Percentiles rank a stretch among this genome's conserved stretches.
Evolutionary conservation across 1,140 invertebrate species (phyloP).

Genomic region (Dinoponera quadriceps): DNA sequence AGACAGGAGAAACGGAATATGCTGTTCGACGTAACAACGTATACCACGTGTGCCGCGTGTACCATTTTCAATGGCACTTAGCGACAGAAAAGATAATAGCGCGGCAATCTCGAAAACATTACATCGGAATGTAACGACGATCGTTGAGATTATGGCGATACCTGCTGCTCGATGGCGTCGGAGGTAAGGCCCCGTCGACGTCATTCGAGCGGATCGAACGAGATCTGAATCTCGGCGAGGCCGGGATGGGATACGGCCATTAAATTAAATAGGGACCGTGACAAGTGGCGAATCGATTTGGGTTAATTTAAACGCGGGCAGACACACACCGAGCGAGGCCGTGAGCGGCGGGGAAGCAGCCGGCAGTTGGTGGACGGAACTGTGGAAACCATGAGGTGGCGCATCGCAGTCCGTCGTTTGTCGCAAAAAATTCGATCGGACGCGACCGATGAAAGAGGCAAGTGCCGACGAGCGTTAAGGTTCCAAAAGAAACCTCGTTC

Average conservation of each 20-base stretch:
- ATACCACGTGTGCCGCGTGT: not conserved
- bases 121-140: not conserved
- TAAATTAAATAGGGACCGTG: not conserved
- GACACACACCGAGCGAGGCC: not conserved
- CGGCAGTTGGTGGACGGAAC: conserved; percentile 15
- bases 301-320: not conserved
- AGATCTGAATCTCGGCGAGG: conserved; percentile 58
- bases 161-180: not conserved
- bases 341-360: conserved; percentile 10
- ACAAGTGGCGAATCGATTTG: conserved; percentile 8
- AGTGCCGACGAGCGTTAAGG: conserved; percentile 12
- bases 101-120: not conserved
- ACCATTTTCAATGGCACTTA: not conserved
- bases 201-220: conserved; percentile 57
- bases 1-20: not conserved
- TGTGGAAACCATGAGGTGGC: not conserved
- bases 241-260: conserved; percentile 48
- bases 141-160: conserved; percentile 36
- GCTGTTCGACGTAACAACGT: not conserved
- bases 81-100: not conserved
- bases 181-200: conserved; percentile 8
- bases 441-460: conserved; percentile 14
- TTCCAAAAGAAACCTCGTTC: not conserved
- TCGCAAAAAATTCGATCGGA: not conserved
- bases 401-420: not conserved